Evolutionary conservation across 2,113 vertebrate genomes (phyloP).

Genomic region (Anas platyrhynchos): DNA sequence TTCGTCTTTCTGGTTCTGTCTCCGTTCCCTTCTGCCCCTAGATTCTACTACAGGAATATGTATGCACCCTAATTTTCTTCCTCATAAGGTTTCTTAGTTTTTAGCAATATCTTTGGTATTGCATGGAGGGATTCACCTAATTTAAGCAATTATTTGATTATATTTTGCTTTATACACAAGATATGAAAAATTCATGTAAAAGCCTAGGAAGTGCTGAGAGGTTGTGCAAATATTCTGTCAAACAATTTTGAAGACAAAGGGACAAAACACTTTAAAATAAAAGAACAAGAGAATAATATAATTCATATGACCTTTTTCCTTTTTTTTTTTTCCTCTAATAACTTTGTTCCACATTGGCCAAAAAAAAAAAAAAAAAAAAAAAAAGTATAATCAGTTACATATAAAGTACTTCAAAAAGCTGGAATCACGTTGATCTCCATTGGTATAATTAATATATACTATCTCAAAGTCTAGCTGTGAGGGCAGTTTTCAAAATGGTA

Average conservation of each 20-base stretch:
- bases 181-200: not conserved
- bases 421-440: not conserved
- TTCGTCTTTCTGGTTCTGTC: not conserved
- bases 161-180: not conserved
- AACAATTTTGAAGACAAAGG: not conserved
- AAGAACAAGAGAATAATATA: not conserved
- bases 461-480: not conserved
- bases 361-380: not conserved
- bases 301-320: not conserved
- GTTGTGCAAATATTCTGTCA: not conserved
- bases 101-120: not conserved
- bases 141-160: not conserved
- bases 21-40: not conserved
- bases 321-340: not conserved
- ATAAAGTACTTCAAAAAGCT: not conserved
- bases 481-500: not conserved
- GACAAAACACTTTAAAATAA: not conserved
- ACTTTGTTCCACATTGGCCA: not conserved
- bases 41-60: not conserved
- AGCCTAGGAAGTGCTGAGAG: not conserved
- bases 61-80: not conserved
- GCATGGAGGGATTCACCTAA: not conserved
- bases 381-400: not conserved
- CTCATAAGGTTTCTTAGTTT: not conserved
- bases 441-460: not conserved